Percentiles rank a stretch among this genome's conserved stretches.
Evolutionary conservation across 2,888 invertebrate genomes (phyloP).

Genomic region (Thecocarcelia acutangulata): DNA sequence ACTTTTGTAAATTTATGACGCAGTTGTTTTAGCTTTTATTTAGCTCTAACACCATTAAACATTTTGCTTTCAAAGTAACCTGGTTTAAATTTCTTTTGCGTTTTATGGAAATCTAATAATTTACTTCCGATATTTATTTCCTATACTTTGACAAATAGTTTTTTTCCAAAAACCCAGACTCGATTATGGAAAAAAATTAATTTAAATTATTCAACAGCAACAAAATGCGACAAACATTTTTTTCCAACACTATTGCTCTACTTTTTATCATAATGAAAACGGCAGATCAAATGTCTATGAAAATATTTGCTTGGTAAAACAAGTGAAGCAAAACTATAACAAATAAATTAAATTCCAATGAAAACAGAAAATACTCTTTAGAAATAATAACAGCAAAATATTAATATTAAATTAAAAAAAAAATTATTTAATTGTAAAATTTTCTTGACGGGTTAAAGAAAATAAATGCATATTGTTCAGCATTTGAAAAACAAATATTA

Average conservation of each 20-base stretch:
- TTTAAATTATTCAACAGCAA: no score
- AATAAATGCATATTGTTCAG: neutral
- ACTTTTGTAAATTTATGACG: no score
- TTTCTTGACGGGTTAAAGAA: neutral
- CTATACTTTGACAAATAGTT: neutral
- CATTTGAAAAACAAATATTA: no score
- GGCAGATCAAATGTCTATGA: constrained; percentile 46
- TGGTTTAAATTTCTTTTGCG: neutral
- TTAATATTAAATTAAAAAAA: neutral
- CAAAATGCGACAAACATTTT: constrained; percentile 4
- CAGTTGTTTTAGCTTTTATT: neutral
- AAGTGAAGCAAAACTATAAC: constrained; percentile 4
- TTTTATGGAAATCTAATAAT: constrained; percentile 41
- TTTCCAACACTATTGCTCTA: constrained; percentile 36
- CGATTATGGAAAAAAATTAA: no score
- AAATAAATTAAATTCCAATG: neutral
- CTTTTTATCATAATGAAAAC: constrained; percentile 34
- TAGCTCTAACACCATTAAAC: no score
- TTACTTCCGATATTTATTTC: constrained; percentile 50
- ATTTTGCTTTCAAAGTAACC: constrained; percentile 6
- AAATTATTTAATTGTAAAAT: neutral
- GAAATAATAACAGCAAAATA: constrained; percentile 1
- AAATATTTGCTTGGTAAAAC: constrained; percentile 42
- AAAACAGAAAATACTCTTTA: neutral
- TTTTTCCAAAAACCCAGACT: constrained; percentile 36